Percentiles rank a stretch among this genome's conserved stretches.
Conservation (phyloP, 2,797 vertebrate species). For the Gobio occitaniae region DNA sequence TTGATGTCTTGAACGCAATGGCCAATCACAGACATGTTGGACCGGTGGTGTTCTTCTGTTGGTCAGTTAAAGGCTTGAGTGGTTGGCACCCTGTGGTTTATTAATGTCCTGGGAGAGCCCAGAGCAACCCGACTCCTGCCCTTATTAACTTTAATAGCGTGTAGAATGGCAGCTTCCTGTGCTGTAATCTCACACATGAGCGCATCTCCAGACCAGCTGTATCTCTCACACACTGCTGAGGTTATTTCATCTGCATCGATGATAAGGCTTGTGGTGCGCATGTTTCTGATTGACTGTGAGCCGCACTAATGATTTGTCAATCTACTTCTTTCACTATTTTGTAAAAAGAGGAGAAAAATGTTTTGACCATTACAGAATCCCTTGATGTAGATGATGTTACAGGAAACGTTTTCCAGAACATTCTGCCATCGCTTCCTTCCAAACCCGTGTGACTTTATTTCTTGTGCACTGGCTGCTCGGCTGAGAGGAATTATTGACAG, state of each 20-base stretch:
- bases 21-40: no score
- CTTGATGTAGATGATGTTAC: background rate
- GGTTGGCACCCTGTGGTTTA: constrained; percentile 12
- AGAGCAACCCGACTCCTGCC: constrained; percentile 28
- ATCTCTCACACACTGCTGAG: background rate
- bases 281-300: background rate
- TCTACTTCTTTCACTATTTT: background rate
- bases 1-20: no score
- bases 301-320: background rate
- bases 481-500: background rate
- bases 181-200: constrained; percentile 42
- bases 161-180: constrained; percentile 37
- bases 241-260: background rate
- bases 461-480: background rate
- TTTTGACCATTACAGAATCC: background rate
- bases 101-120: constrained; percentile 43
- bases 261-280: background rate
- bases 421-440: background rate
- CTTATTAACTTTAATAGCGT: constrained; percentile 44
- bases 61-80: background rate
- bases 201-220: background rate
- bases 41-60: background rate
- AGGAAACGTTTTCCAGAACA: background rate
- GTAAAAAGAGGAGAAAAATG: background rate
- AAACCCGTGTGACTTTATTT: background rate